A percentile compares a stretch with the other conserved stretches of the same genome.
phyloP scores from a whole-genome alignment of 2,888 invertebrate species.

The Stenolophus ochropezus region DNA sequence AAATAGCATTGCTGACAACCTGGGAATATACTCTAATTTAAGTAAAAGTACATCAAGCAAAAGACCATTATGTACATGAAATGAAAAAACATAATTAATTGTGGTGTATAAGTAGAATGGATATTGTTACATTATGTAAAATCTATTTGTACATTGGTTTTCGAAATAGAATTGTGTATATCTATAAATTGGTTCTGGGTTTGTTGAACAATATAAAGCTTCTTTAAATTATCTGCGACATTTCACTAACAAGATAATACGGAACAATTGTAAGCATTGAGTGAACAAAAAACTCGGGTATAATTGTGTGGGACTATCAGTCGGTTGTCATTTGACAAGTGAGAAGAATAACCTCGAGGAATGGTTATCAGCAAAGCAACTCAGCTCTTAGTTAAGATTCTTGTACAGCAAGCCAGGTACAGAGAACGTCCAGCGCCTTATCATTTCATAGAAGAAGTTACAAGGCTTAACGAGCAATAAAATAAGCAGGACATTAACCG shows the following conservation, averaged over 20 bases:
- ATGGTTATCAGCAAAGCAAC: slow-evolving; percentile 22
- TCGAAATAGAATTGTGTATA: no score
- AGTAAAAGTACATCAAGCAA: no score
- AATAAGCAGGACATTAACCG: slow-evolving; percentile 59
- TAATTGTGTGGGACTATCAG: slow-evolving; percentile 5
- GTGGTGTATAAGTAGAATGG: no score
- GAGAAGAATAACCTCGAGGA: slow-evolving; percentile 9
- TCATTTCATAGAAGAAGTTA: slow-evolving; percentile 58
- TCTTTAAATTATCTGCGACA: slow-evolving; percentile 14
- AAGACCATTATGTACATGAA: no score
- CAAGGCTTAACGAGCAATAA: slow-evolving; percentile 59
- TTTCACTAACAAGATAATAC: slow-evolving; percentile 26
- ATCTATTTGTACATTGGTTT: no score
- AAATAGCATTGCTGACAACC: no score
- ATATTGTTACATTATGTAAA: no score
- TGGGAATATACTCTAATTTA: no score
- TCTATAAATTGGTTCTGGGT: no score
- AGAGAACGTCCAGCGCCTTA: slow-evolving; percentile 49
- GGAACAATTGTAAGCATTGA: slow-evolving; percentile 20
- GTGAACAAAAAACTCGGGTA: slow-evolving; percentile 18
- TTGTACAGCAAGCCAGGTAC: slow-evolving; percentile 47
- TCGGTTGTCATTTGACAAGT: slow-evolving; percentile 32
- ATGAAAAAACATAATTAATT: no score
- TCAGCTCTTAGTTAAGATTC: slow-evolving; percentile 47
- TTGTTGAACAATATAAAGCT: no score